These are phyloP conservation scores for Biston stratarius DNA, from an alignment of 2,888 invertebrate species.

Conservation along the genomic window DNA sequence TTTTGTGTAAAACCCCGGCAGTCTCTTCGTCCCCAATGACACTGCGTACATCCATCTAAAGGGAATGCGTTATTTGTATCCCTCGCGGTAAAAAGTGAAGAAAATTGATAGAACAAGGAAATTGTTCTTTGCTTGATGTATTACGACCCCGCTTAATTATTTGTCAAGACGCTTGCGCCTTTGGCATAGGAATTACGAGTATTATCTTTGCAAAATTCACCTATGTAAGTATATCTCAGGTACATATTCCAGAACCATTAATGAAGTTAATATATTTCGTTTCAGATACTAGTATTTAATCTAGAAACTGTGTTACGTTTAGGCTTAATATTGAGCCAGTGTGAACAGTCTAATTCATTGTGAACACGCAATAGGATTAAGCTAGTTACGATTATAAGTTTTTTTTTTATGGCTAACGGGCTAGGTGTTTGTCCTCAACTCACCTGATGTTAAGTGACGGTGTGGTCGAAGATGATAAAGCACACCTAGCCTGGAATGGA, in stretches of 20 bases:
- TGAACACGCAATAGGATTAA: too few species aligned
- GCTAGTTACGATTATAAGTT: too few species aligned
- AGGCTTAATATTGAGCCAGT: too few species aligned
- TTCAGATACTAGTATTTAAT: too few species aligned
- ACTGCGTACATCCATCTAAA: slow-evolving; percentile 9
- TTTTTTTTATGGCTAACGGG: too few species aligned
- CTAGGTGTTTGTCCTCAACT: too few species aligned
- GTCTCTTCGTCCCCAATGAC: background rate
- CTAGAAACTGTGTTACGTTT: too few species aligned
- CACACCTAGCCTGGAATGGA: too few species aligned
- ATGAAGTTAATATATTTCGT: too few species aligned
- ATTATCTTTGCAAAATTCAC: background rate
- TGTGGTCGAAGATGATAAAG: too few species aligned
- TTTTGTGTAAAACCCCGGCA: slow-evolving; percentile 7
- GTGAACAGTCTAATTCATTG: too few species aligned
- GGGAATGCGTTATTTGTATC: slow-evolving; percentile 4
- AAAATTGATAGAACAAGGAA: slow-evolving; percentile 14
- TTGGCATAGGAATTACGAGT: background rate
- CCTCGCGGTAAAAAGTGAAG: slow-evolving; percentile 8
- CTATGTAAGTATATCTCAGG: background rate
- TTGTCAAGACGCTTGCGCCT: slow-evolving; percentile 1
- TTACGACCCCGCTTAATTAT: slow-evolving; percentile 15
- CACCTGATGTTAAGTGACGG: too few species aligned
- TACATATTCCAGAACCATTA: background rate
- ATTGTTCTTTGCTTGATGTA: slow-evolving; percentile 10